Evolutionary conservation across 2,888 invertebrate genomes (phyloP).

Genomic region (Morpho deidamia): DNA sequence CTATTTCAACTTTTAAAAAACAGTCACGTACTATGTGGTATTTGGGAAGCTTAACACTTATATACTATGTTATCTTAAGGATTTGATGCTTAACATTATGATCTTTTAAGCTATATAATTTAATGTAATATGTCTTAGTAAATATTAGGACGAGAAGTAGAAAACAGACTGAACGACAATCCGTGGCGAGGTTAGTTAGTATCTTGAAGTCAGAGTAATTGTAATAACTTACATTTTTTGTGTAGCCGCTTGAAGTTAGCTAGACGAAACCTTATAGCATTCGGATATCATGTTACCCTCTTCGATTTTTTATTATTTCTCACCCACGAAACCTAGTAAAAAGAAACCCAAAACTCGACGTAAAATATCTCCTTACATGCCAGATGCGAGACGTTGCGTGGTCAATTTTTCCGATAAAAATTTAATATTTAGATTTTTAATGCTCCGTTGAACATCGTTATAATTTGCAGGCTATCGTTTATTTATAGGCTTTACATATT

Average conservation of each 20-base stretch:
- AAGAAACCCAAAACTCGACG: conserved; percentile 51
- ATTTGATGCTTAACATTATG: too few species aligned
- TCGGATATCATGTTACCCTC: conserved; percentile 52
- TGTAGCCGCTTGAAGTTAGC: conserved; percentile 45
- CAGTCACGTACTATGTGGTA: too few species aligned
- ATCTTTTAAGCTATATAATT: too few species aligned
- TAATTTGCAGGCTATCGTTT: neutral
- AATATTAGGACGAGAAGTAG: too few species aligned
- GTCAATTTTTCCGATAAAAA: conserved; percentile 11
- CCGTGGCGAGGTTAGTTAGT: too few species aligned
- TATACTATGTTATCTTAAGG: too few species aligned
- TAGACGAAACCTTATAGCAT: conserved; percentile 60
- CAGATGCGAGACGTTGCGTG: conserved; percentile 41
- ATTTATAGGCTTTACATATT: too few species aligned
- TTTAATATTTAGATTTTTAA: neutral
- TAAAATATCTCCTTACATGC: conserved; percentile 52
- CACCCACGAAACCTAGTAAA: conserved; percentile 39
- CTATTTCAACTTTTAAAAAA: too few species aligned
- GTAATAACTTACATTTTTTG: neutral
- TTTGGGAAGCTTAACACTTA: too few species aligned
- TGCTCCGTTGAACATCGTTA: neutral
- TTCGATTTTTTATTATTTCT: conserved; percentile 43
- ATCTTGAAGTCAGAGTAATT: neutral
- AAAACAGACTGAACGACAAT: too few species aligned
- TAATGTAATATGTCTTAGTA: too few species aligned